Evolutionary conservation across 2,797 vertebrate species (phyloP).

Genomic region (Acridotheres tristis): DNA sequence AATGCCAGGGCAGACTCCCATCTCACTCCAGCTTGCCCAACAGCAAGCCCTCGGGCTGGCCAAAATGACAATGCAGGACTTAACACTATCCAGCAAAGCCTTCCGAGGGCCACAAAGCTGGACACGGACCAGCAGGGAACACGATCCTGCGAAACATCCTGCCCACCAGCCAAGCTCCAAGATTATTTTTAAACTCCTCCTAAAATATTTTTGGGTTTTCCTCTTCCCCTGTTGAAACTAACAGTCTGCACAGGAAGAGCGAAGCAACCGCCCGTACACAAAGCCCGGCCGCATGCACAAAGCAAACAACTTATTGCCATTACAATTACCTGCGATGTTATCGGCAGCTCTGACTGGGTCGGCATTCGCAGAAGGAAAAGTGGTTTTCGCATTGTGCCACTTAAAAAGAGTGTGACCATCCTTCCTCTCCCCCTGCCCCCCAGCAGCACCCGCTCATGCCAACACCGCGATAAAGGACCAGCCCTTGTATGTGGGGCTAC

Average conservation of each 20-base stretch:
- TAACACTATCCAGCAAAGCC: neutral
- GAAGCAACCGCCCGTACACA: neutral
- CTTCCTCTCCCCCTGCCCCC: neutral
- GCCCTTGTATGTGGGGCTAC: neutral
- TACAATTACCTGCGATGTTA: constrained; percentile 45
- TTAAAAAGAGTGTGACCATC: neutral
- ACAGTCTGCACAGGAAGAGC: constrained; percentile 47
- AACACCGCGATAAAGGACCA: neutral
- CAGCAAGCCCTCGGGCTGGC: neutral
- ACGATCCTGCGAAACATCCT: neutral
- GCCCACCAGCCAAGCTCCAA: neutral
- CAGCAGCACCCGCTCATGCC: neutral
- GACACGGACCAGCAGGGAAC: neutral
- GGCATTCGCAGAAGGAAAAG: neutral
- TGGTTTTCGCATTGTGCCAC: neutral
- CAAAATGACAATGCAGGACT: neutral
- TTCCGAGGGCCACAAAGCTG: neutral
- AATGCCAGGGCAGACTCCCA: neutral
- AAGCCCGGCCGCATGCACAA: neutral
- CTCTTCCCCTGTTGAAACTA: constrained; percentile 57
- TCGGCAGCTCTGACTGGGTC: neutral
- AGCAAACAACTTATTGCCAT: constrained; percentile 26
- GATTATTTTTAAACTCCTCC: constrained; percentile 61
- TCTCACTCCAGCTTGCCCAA: neutral
- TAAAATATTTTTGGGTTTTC: constrained; percentile 61